phyloP scores from a whole-genome alignment of 2,888 invertebrate genomes.

The Parapristionchus giblindavisi region DNA sequence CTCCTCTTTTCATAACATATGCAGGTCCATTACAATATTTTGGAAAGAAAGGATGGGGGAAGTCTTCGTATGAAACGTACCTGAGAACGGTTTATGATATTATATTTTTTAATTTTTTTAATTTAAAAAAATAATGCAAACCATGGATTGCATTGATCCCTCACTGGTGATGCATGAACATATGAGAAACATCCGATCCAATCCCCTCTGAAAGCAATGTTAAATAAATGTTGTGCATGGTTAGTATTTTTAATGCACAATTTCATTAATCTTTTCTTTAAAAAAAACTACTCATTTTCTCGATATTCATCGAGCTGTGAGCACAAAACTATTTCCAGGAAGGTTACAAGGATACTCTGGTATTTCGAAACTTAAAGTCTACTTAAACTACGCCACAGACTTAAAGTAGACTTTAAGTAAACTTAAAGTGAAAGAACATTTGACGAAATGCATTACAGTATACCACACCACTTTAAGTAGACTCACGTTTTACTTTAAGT shows the following conservation, averaged over 20 bases:
- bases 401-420: too few species aligned
- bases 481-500: too few species aligned
- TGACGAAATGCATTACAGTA: too few species aligned
- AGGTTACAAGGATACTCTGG: too few species aligned
- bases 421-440: too few species aligned
- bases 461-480: too few species aligned
- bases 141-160: conserved; percentile 28
- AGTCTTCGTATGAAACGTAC: conserved; percentile 1
- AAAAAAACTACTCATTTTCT: not conserved
- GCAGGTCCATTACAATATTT: conserved; percentile 28
- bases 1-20: conserved; percentile 19
- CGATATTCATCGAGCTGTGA: not conserved
- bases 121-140: not conserved
- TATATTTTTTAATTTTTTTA: not conserved
- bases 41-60: conserved; percentile 5
- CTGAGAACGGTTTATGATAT: not conserved
- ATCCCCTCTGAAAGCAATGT: conserved; percentile 1
- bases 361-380: too few species aligned
- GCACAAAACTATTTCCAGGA: too few species aligned
- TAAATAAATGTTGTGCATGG: too few species aligned
- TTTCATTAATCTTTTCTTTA: not conserved
- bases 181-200: conserved; percentile 23
- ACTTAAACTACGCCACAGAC: too few species aligned
- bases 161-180: conserved; percentile 8
- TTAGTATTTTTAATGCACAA: not conserved